Evolutionary conservation across 2,113 vertebrate species (phyloP).

Genomic region (pig (Sus scrofa)): T2T-Sscrofa CM000817.6:50032501-50033000

Average conservation of each 20-base stretch:
- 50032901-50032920: background rate
- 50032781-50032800: conserved; percentile 30
- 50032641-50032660: background rate
- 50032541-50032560: background rate
- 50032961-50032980: conserved; percentile 26
- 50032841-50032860: background rate
- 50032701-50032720: conserved; percentile 29
- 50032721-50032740: background rate
- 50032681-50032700: conserved; percentile 26
- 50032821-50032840: conserved; percentile 9
- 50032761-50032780: background rate
- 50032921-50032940: conserved; percentile 54
- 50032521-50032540: background rate
- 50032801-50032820: conserved; percentile 40
- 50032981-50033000: conserved; percentile 53
- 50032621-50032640: conserved; percentile 47
- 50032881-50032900: background rate
- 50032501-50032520: background rate
- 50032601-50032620: conserved; percentile 45
- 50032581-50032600: background rate
- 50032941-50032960: background rate
- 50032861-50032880: conserved; percentile 31
- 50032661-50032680: background rate
- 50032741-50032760: background rate
- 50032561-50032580: conserved; percentile 26